Evolutionary conservation across 2,113 vertebrate species (phyloP), one percentile per base, ranked within the genome.

Genomic region (Pelmatolapia mariae): DNA sequence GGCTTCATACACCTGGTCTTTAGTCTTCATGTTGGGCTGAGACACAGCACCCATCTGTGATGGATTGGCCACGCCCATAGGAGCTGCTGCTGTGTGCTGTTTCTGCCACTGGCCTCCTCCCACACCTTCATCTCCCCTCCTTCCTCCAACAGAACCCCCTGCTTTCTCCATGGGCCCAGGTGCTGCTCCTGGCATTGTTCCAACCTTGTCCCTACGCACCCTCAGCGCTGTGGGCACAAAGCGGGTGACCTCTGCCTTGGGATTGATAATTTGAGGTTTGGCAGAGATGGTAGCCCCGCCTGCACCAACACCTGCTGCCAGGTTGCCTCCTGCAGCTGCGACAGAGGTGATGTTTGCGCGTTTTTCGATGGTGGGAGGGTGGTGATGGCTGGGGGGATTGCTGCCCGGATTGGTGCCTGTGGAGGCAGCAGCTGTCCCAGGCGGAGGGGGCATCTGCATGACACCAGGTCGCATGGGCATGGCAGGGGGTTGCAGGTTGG

Each of bases 261-360:
- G 98, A 91, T 99, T 99, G 90, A 98, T 99, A 92, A 99, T 99
- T 94, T 99, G 99, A 0, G 99, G 99, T 94, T 99, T 99, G 92
- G 98, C 99, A 4, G 98, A 99, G 95, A 99, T 99, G 7, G 98
- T 99, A 63, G 99, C 98, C 0, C 94, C 95, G 1, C 94, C 93
- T 0, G 95, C 52, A 5, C 90, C 19, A 0, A 81, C 81, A 1
- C 94, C 94, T 2, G 85, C 87, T 2, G 90, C 89, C n/a, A 95
- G 50, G 47, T 81, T 7, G 3, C 94, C 90, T 24, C 92, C 93
- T 3, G 80, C 89, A 1, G 86, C 91, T 3, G 93, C 88, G 0
- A 94, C 87, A 1, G 94, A 96, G 2, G 96, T 96, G 88, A 97
- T 96, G 87, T 94, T 97, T 89, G 97, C 92, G 2, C 96, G 92